Evolutionary conservation across 2,888 invertebrate species (phyloP), one percentile per base, ranked within the genome.

Genomic region (Scrobipalpa atriplicella): DNA sequence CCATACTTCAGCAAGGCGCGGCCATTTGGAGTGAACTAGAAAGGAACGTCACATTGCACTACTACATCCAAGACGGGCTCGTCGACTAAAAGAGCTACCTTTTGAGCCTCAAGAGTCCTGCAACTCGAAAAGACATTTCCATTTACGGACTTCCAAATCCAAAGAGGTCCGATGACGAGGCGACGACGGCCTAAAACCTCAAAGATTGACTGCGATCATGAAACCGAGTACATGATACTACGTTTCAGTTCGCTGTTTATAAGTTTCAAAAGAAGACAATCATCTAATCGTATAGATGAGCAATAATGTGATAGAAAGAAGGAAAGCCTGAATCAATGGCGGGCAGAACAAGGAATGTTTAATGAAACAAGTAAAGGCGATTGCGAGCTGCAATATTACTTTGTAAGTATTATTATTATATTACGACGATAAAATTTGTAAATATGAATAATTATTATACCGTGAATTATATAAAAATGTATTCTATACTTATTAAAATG

Each of bases 341-440:
- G 71, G 67, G 61, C 62, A 71, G 38, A 58, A 38, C 11, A 8
- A 38, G 29, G 38, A 38, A 58, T 16, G 29, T 38, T 11, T 9
- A 58, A 58, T 67, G 70, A 63, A 72, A 77, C 66, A 75, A 76
- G 76, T 75, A 77, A 79, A 81, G 83, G 80, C 81, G 82, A 89
- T 89, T 85, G 88, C 85, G 81, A 86, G 78, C 85, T 89, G 92
- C 92, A 92, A 92, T 92, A 92, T 88, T 89, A 89, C 82, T 81
- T 76, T 76, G 76, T 91, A 92, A 90, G 89, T 90, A 88, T 88
- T 86, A 85, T 78, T 79, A 67, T 62, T 38, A 41, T 61, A 62
- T 62, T 38, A 63, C 61, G 66, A 64, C 21, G 79, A 79, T 78
- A 81, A 81, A 84, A 80, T 76, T 78, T 90, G 89, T 89, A 89